Base-by-base conservation (phyloP, 1,140 invertebrate species). In the Andricus grossulariae region DNA sequence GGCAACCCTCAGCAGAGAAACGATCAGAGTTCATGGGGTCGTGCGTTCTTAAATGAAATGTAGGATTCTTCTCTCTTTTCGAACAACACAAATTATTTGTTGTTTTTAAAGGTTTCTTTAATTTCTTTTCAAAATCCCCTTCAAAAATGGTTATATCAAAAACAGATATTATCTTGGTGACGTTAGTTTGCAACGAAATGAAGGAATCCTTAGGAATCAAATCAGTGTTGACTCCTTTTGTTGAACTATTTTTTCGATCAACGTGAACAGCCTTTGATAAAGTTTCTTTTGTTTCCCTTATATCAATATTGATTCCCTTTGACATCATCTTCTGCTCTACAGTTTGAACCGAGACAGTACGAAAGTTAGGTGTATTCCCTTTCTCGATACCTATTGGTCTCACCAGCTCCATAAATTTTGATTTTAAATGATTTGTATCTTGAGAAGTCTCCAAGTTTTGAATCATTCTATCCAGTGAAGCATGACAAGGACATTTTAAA, bases 101-200 rank as follows among this genome's bases (percentile, higher is more conserved):
- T 7, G 39, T 45, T 1, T 45, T 45, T 2, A 45, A 45, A 45
- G 39, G 39, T 66, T 15, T 32, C 3, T 60, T 32, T 25, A 32
- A 1, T 25, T 18, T 19, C 16, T 19, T 18, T 57, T 57, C 10
- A 15, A 15, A 60, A 32, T 66, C 25, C 12, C 39, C 25, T 66
- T 66, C 21, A 39, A 66, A 66, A 66, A 66, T 45, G 16, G 60
- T 66, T 39, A 66, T 39, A 39, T 66, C 60, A n/a, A 66, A n/a
- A 16, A 66, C 39, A 8, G 60, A 66, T 66, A 66, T 66, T 12
- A 66, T 39, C 10, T 66, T 66, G 13, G 60, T 66, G 13, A 66
- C 21, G 32, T 66, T 66, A 32, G 60, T 66, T 15, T 66, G 25
- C 25, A 66, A 39, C 13, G 60, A 66, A 25, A 39, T 66, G 13